Percentiles rank a stretch among this genome's conserved stretches.
Conservation (phyloP, 92 coral and sea anemone species). For the Paragorgia papillata region DNA sequence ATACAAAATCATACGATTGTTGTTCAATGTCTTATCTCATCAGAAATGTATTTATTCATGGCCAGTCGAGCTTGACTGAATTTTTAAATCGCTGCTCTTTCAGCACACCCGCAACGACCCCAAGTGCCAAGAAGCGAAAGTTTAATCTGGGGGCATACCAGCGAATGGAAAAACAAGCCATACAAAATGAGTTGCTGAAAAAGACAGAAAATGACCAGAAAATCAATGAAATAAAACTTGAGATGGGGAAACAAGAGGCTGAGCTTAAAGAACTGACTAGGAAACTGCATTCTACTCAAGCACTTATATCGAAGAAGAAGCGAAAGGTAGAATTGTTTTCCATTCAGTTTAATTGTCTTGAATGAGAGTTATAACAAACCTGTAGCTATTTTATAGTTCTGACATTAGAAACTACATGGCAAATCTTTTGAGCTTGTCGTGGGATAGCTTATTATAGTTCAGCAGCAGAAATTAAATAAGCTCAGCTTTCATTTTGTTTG, state of each 20-base stretch:
- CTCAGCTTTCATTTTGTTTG: too few species aligned
- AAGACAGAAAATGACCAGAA: conserved; percentile 49
- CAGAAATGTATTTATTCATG: background rate
- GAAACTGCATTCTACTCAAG: conserved; percentile 42
- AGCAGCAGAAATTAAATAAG: too few species aligned
- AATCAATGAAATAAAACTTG: conserved; percentile 20
- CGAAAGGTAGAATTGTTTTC: conserved; percentile 11
- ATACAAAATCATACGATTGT: conserved; percentile 47
- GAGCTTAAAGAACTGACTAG: conserved; percentile 34
- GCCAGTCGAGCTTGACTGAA: conserved; percentile 17
- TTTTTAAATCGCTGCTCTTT: too few species aligned
- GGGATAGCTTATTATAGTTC: too few species aligned
- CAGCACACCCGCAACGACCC: background rate
- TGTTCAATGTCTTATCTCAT: conserved; percentile 3
- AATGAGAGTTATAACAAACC: too few species aligned
- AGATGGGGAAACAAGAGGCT: conserved; percentile 41
- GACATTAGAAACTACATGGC: too few species aligned
- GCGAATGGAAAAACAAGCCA: conserved; percentile 5
- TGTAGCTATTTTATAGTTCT: too few species aligned
- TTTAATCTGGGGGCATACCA: conserved; percentile 42
- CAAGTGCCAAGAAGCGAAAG: conserved; percentile 37
- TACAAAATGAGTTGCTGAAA: conserved; percentile 13
- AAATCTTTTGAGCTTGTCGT: too few species aligned
- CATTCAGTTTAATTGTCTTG: too few species aligned
- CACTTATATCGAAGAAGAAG: conserved; percentile 45